Percentiles rank a stretch among this genome's conserved stretches.
phyloP scores from a whole-genome alignment of 2,113 vertebrate genomes.

The Conger conger region DNA sequence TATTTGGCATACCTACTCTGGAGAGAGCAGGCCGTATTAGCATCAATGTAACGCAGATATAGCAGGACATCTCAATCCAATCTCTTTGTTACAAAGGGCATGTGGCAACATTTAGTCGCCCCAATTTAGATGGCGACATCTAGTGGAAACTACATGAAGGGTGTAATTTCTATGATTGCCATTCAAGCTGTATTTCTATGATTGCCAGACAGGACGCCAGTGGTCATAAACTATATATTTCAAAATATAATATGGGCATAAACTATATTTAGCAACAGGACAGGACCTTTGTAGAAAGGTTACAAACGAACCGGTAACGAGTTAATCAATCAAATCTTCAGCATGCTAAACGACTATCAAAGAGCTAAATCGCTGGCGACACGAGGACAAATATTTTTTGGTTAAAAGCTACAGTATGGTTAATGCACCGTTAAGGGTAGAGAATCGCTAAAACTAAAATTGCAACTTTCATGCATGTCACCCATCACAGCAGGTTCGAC shows the following conservation, averaged over 20 bases:
- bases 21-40: neutral
- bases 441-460: neutral
- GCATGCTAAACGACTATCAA: too few relatives aligned
- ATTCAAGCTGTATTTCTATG: neutral
- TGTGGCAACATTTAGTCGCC: neutral
- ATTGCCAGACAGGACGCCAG: neutral
- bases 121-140: constrained; percentile 15
- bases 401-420: neutral
- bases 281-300: neutral
- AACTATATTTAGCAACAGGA: neutral
- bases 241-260: too few relatives aligned
- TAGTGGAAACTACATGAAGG: constrained; percentile 6
- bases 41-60: neutral
- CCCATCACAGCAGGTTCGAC: neutral
- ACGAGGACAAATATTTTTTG: too few relatives aligned
- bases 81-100: neutral
- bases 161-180: neutral
- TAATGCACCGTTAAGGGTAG: neutral
- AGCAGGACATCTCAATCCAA: neutral
- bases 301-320: too few relatives aligned
- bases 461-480: neutral
- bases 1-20: too few relatives aligned
- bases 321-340: too few relatives aligned
- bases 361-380: too few relatives aligned
- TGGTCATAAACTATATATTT: too few relatives aligned